phyloP scores from a whole-genome alignment of 2,888 invertebrate species.

The Elegia similella region DNA sequence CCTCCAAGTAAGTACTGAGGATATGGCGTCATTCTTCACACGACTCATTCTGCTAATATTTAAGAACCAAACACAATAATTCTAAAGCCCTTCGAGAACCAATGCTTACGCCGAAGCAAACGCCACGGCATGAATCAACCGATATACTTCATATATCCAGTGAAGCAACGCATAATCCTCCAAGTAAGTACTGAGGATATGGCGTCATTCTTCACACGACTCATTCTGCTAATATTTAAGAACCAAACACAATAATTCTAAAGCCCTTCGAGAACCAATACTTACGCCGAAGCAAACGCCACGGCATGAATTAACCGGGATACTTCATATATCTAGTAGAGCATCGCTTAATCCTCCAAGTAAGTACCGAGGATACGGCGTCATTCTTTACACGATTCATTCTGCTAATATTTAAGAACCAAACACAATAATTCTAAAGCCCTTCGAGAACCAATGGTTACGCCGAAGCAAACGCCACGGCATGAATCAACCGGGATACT shows the following conservation, averaged over 20 bases:
- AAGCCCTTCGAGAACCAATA: conserved; percentile 4
- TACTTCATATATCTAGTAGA: conserved; percentile 45
- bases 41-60: too few species aligned
- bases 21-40: conserved; percentile 68
- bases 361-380: conserved; percentile 64
- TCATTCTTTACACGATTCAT: conserved; percentile 57
- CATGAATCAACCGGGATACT: conserved; percentile 57
- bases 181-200: conserved; percentile 61
- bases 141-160: conserved; percentile 44
- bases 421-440: not conserved
- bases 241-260: not conserved
- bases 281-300: conserved; percentile 33
- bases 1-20: conserved; percentile 60
- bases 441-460: conserved; percentile 14
- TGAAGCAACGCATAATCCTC: conserved; percentile 64
- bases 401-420: conserved; percentile 30
- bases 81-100: conserved; percentile 3
- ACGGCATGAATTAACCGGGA: conserved; percentile 55
- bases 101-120: conserved; percentile 28
- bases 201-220: conserved; percentile 62
- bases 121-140: conserved; percentile 53
- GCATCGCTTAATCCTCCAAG: conserved; percentile 63
- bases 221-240: too few species aligned
- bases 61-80: not conserved
- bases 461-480: conserved; percentile 36